A percentile compares a stretch with the other conserved stretches of the same genome.
Conservation (phyloP, 2,888 invertebrate species). For the Drosophila melanosoma region DNA sequence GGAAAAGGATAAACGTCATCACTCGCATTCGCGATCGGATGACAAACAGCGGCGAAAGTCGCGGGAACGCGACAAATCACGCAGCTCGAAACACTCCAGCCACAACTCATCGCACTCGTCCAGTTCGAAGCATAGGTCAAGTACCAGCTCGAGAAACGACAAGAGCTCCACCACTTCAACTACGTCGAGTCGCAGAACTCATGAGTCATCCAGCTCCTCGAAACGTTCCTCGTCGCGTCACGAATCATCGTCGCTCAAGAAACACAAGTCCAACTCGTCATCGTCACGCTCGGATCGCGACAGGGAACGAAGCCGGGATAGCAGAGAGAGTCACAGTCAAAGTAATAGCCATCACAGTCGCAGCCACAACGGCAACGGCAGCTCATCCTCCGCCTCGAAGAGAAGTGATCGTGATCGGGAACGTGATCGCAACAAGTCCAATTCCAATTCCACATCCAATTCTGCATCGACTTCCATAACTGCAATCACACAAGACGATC, state of each 20-base stretch:
- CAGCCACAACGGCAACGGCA: conserved; percentile 54
- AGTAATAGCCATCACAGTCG: conserved; percentile 58
- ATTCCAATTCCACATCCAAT: conserved; percentile 42
- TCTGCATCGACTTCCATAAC: conserved; percentile 36
- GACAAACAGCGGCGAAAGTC: conserved; percentile 59
- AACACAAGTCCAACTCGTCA: conserved; percentile 67
- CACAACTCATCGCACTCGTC: conserved; percentile 58
- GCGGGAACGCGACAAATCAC: conserved; percentile 58
- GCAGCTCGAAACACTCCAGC: conserved; percentile 68
- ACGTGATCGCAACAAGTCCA: conserved; percentile 56
- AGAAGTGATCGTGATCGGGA: conserved; percentile 56
- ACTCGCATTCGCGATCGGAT: conserved; percentile 51
- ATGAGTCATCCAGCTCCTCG: conserved; percentile 48
- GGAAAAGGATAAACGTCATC: conserved; percentile 55
- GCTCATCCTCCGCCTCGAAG: conserved; percentile 59
- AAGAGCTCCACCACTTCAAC: conserved; percentile 50
- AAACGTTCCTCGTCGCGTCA: conserved; percentile 64
- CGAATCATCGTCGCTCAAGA: conserved; percentile 55
- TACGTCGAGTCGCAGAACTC: conserved; percentile 60
- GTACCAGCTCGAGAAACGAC: conserved; percentile 66
- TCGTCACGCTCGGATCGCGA: conserved; percentile 68
- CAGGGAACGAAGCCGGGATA: conserved; percentile 34
- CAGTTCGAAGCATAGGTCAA: conserved; percentile 59
- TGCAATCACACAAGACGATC: conserved; percentile 87
- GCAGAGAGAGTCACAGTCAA: conserved; percentile 49